Conservation (phyloP, 2,888 invertebrate genomes). For the Allolobophora icterica region DNA sequence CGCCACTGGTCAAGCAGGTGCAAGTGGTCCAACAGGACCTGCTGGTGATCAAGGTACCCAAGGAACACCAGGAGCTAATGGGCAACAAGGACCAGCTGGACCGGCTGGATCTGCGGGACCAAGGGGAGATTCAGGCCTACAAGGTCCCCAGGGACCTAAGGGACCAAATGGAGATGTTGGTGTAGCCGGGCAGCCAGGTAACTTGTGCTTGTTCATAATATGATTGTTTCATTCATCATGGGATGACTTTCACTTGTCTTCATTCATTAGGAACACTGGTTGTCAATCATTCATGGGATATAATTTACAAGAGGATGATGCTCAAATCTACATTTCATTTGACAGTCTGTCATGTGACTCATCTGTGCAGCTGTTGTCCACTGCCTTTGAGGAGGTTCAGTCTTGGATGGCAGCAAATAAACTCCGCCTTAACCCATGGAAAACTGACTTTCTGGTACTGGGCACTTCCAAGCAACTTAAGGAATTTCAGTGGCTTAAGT, state of each 20-base stretch:
- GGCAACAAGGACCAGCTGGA: constrained; percentile 44
- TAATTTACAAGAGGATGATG: too few relatives aligned
- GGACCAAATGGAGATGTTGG: constrained; percentile 38
- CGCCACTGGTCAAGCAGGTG: constrained; percentile 24
- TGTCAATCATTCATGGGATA: too few relatives aligned
- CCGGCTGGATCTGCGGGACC: constrained; percentile 35
- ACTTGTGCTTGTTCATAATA: not conserved
- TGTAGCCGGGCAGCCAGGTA: constrained; percentile 35
- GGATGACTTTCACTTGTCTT: not conserved
- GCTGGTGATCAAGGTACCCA: constrained; percentile 46
- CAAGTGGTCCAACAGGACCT: constrained; percentile 64
- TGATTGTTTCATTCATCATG: not conserved
- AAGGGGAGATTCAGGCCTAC: constrained; percentile 33
- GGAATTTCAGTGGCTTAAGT: too few relatives aligned
- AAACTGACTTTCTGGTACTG: too few relatives aligned
- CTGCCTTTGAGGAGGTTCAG: too few relatives aligned
- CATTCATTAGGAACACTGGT: not conserved
- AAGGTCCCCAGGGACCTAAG: constrained; percentile 36
- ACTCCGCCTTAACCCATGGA: too few relatives aligned
- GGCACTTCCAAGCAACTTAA: too few relatives aligned
- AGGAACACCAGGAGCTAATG: constrained; percentile 36
- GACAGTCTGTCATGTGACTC: too few relatives aligned
- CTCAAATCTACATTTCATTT: too few relatives aligned
- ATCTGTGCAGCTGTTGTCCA: too few relatives aligned
- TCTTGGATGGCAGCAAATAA: too few relatives aligned